Conservation (phyloP, 2,113 vertebrate species). For the Lagopus muta region DNA sequence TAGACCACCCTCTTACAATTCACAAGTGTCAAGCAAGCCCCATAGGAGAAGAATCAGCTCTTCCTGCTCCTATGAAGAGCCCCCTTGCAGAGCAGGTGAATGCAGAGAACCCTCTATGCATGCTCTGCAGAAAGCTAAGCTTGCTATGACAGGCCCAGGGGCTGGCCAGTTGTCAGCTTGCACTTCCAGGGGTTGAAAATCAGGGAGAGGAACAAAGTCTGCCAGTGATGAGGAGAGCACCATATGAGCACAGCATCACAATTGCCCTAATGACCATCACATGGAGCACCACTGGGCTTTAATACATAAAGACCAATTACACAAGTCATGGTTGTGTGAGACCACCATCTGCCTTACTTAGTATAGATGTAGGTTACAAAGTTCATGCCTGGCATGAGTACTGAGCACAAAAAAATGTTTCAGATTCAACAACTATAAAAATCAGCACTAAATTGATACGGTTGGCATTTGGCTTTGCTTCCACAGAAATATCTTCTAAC, state of each 20-base stretch:
- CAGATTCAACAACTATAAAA: background rate
- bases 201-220: background rate
- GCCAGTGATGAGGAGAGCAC: background rate
- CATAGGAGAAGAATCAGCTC: background rate
- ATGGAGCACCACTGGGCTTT: background rate
- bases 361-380: background rate
- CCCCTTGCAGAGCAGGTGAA: background rate
- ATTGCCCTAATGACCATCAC: accelerated
- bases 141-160: accelerated
- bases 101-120: background rate
- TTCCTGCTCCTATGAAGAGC: background rate
- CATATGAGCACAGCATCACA: background rate
- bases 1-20: slow-evolving; percentile 32
- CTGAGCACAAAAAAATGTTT: background rate
- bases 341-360: background rate
- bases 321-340: background rate
- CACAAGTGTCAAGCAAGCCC: background rate
- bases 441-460: background rate
- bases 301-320: background rate
- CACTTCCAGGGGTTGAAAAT: background rate
- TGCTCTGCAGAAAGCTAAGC: background rate
- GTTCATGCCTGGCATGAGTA: background rate
- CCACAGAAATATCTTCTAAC: background rate
- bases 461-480: background rate
- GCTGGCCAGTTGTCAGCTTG: background rate